Percentiles rank a stretch among this genome's conserved stretches.
Conservation (phyloP, 2,797 vertebrate genomes). For the Myotis findleyi region DNA sequence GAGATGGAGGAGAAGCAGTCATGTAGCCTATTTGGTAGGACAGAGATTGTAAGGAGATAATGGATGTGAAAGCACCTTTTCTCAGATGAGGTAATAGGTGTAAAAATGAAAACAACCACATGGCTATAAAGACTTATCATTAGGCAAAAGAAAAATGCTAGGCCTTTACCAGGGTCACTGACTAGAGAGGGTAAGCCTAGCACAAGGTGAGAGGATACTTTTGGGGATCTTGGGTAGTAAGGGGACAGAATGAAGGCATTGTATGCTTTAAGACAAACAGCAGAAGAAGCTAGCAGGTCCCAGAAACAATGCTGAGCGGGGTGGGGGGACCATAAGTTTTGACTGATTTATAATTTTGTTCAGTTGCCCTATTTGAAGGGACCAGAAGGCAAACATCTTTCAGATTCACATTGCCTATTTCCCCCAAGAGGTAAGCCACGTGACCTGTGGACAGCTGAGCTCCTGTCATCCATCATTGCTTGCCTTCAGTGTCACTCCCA, state of each 20-base stretch:
- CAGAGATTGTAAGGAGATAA: slow-evolving; percentile 56
- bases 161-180: slow-evolving; percentile 16
- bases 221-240: slow-evolving; percentile 10
- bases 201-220: not conserved
- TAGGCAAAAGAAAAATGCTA: slow-evolving; percentile 37
- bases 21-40: slow-evolving; percentile 46
- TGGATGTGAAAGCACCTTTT: slow-evolving; percentile 65
- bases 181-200: not conserved
- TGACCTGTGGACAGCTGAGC: slow-evolving; percentile 54
- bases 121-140: slow-evolving; percentile 44
- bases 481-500: slow-evolving; percentile 65
- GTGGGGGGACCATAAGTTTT: not conserved
- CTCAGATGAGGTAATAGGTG: slow-evolving; percentile 62
- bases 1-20: not conserved
- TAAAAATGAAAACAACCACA: slow-evolving; percentile 60
- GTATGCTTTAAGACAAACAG: not conserved
- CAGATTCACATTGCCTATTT: slow-evolving; percentile 67
- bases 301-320: slow-evolving; percentile 8
- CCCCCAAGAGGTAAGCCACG: slow-evolving; percentile 44
- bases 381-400: slow-evolving; percentile 70
- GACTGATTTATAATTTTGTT: slow-evolving; percentile 66
- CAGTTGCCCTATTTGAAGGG: slow-evolving; percentile 54
- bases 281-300: slow-evolving; percentile 31
- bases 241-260: slow-evolving; percentile 21
- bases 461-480: slow-evolving; percentile 71